A percentile compares a stretch with the other conserved stretches of the same genome.
Conservation (phyloP, 2,797 vertebrate species). For the Pelodytes ibericus region DNA sequence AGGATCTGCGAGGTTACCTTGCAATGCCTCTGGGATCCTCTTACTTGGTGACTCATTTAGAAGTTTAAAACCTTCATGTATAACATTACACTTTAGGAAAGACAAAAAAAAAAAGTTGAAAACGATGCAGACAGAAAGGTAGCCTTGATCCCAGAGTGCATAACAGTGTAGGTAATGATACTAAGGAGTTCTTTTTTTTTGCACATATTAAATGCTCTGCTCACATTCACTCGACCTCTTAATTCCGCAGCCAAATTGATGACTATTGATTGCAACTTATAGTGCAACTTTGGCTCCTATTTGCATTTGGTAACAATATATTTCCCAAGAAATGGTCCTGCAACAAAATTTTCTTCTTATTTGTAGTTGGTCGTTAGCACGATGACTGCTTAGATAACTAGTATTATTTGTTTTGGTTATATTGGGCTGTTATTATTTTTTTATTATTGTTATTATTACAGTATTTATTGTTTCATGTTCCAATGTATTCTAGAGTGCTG, state of each 20-base stretch:
- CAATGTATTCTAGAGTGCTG: no score
- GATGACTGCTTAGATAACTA: not conserved
- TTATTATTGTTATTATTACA: no score
- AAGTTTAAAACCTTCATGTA: constrained; percentile 59
- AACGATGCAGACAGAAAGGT: constrained; percentile 34
- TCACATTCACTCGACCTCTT: constrained; percentile 34
- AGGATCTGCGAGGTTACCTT: constrained; percentile 57
- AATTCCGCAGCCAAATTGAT: constrained; percentile 46
- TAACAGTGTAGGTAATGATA: constrained; percentile 6
- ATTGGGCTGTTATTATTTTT: no score
- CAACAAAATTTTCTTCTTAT: no score
- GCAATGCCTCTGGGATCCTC: constrained; percentile 53
- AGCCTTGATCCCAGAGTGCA: not conserved
- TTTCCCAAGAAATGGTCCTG: not conserved
- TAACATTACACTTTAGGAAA: constrained; percentile 58
- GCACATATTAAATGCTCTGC: constrained; percentile 34
- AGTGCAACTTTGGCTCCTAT: constrained; percentile 16
- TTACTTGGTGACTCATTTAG: constrained; percentile 60
- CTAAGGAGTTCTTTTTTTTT: constrained; percentile 1
- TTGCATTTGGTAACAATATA: constrained; percentile 40
- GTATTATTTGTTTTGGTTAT: no score
- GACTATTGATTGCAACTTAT: constrained; percentile 47
- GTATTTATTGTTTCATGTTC: no score
- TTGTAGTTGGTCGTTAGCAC: not conserved
- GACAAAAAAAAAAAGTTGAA: constrained; percentile 32